Evolutionary conservation across 2,797 vertebrate genomes (phyloP), one percentile per base, ranked within the genome.

Genomic region (Enoplosus armatus): DNA sequence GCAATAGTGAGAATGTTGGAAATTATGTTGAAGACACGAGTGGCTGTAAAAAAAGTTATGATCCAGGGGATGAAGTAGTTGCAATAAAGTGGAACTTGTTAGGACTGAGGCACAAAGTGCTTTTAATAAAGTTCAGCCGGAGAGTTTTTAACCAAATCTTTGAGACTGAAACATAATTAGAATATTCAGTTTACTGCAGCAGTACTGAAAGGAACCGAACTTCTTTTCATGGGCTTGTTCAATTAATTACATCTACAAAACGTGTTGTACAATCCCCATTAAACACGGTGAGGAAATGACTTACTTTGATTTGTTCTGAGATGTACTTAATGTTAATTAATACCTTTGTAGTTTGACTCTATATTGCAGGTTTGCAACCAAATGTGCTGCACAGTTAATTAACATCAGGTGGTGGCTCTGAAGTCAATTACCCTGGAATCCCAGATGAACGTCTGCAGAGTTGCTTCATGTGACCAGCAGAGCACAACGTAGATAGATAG

Each of bases 241-340:
- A 75, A 81, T 92, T 91, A 85, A 90, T 89, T 72, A 75, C 81
- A 81, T 85, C 75, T 58, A 54, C 45, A 75, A 65, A 54, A 80
- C 47, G 54, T 12, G 71, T 67, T 61, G 62, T 75, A 63, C 74
- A 56, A 65, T 85, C 85, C 55, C 39, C 12, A 65, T 79, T 79
- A 75, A 84, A 83, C 82, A 77, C 70, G 0, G 2, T 2, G 24
- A 63, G 77, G 67, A 87, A 90, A 91, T 82, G 67, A 83, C 80
- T 87, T 75, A 61, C 84, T 89, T 83, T 84, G 85, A 90, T 87
- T 91, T 67, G 75, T 59, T 83, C 70, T 27, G 67, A 84, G 79
- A 91, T 87, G 80, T 88, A 80, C 85, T 85, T 89, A 83, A 90
- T 88, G 84, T 90, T 93, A 93, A 95, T 94, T 90, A 94, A 94